These are phyloP conservation scores for Bedellia somnulentella DNA, from an alignment of 2,888 invertebrate genomes.

Conservation along the genomic window DNA sequence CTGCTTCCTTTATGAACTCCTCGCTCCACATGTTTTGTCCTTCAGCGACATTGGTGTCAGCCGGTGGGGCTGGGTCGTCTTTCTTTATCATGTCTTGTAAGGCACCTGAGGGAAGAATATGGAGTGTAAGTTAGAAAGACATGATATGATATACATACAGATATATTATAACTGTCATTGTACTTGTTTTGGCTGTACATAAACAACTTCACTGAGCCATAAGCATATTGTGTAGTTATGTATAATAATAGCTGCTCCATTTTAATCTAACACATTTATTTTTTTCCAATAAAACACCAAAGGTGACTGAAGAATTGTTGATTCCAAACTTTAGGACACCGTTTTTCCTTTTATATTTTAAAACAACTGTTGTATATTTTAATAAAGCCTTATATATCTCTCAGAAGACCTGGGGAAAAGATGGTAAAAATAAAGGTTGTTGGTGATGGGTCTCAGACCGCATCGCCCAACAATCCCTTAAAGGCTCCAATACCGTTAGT, in stretches of 20 bases:
- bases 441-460: too few relatives aligned
- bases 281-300: too few relatives aligned
- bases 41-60: constrained; percentile 8
- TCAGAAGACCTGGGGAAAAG: too few relatives aligned
- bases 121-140: background rate
- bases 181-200: background rate
- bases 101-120: constrained; percentile 53
- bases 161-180: background rate
- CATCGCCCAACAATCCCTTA: too few relatives aligned
- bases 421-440: too few relatives aligned
- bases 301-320: too few relatives aligned
- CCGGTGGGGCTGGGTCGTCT: constrained; percentile 15
- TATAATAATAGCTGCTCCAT: background rate
- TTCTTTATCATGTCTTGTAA: constrained; percentile 52
- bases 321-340: too few relatives aligned
- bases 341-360: too few relatives aligned
- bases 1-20: constrained; percentile 72
- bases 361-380: too few relatives aligned
- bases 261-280: background rate
- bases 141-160: background rate
- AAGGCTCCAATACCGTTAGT: too few relatives aligned
- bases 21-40: constrained; percentile 68
- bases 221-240: too few relatives aligned
- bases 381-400: too few relatives aligned
- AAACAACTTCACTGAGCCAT: background rate